A percentile compares a stretch with the other conserved stretches of the same genome.
phyloP scores from a whole-genome alignment of 1,140 invertebrate genomes.

The Papilio polytes region DNA sequence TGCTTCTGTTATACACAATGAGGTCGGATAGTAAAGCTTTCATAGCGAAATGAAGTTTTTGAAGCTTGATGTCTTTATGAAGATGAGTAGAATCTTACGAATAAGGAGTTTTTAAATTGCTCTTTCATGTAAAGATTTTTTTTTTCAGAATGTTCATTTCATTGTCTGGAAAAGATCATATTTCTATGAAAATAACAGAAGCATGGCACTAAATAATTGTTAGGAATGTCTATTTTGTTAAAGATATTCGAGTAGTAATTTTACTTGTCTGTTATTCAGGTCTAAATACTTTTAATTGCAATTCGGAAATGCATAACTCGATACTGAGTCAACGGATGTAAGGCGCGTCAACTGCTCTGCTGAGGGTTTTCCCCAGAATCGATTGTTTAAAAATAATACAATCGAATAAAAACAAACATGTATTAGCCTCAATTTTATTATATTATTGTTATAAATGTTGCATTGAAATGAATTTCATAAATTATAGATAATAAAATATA shows the following conservation, averaged over 20 bases:
- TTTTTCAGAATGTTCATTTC: not conserved
- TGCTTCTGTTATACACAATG: constrained; percentile 42
- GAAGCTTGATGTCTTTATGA: constrained; percentile 33
- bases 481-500: not conserved
- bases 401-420: not conserved
- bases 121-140: not conserved
- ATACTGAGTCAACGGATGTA: constrained; percentile 6
- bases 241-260: not conserved
- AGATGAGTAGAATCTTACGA: constrained; percentile 22
- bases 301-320: constrained; percentile 14
- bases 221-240: not conserved
- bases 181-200: not conserved
- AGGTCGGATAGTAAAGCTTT: constrained; percentile 25
- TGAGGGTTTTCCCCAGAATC: not conserved
- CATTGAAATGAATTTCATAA: not conserved
- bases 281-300: not conserved
- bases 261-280: not conserved
- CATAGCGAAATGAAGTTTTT: constrained; percentile 30
- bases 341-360: not conserved
- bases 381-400: constrained; percentile 9
- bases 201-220: not conserved
- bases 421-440: not conserved
- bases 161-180: not conserved
- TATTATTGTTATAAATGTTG: not conserved
- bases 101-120: constrained; percentile 23